Conservation (phyloP, 2,797 vertebrate genomes). For the Danio choprae region DNA sequence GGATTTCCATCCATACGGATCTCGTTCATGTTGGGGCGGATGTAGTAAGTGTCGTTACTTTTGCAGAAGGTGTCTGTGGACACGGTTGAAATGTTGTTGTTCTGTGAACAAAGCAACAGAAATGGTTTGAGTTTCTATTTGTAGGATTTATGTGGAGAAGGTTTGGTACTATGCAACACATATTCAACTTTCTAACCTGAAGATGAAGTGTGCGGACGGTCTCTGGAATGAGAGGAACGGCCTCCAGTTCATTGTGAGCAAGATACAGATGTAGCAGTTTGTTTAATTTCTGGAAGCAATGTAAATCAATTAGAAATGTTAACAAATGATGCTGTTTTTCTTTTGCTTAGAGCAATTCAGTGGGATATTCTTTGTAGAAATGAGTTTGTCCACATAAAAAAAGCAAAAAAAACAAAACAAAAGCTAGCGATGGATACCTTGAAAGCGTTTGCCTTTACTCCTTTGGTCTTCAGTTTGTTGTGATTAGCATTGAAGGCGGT, state of each 20-base stretch:
- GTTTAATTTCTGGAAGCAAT: slow-evolving; percentile 83
- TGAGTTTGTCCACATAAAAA: background rate
- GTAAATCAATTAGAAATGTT: background rate
- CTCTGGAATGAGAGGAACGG: slow-evolving; percentile 92
- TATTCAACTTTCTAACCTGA: slow-evolving; percentile 79
- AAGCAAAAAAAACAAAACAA: background rate
- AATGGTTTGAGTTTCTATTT: background rate
- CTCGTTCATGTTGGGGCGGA: slow-evolving; percentile 87
- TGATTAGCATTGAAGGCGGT: slow-evolving; percentile 89
- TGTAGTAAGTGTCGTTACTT: slow-evolving; percentile 89
- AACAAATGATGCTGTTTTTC: background rate
- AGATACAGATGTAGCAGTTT: slow-evolving; percentile 87
- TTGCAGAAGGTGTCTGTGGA: slow-evolving; percentile 93
- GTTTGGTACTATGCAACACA: background rate
- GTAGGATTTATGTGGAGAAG: background rate
- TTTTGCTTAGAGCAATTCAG: background rate
- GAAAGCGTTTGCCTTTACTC: slow-evolving; percentile 92
- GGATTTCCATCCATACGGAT: slow-evolving; percentile 95
- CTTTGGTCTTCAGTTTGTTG: slow-evolving; percentile 91
- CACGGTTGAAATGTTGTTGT: slow-evolving; percentile 94
- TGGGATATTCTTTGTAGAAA: background rate
- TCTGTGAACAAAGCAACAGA: slow-evolving; percentile 74
- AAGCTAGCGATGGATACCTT: slow-evolving; percentile 79
- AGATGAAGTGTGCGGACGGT: slow-evolving; percentile 89
- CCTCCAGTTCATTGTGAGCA: slow-evolving; percentile 89